phyloP scores from a whole-genome alignment of 2,888 invertebrate genomes.

The Plusia festucae region DNA sequence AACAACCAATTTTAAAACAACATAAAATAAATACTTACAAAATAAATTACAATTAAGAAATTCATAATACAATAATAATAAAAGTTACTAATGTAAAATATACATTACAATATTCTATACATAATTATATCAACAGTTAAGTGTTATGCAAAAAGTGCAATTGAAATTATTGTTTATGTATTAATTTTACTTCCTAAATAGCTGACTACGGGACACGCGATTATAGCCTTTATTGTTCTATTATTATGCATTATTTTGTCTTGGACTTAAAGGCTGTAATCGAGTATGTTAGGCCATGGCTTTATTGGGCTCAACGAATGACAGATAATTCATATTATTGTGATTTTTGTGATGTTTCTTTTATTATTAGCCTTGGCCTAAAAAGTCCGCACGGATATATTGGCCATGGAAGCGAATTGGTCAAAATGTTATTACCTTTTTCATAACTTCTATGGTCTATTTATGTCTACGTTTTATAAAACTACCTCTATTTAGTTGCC shows the following conservation, averaged over 20 bases:
- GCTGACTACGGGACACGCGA: constrained; percentile 56
- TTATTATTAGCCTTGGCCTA: constrained; percentile 23
- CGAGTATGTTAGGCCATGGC: constrained; percentile 40
- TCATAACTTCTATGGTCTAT: constrained; percentile 62
- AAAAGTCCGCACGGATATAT: constrained; percentile 52
- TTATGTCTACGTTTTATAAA: constrained; percentile 64
- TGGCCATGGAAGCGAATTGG: constrained; percentile 74
- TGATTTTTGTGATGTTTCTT: constrained; percentile 20
- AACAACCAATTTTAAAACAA: constrained; percentile 67
- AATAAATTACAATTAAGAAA: constrained; percentile 66
- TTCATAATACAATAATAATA: constrained; percentile 52
- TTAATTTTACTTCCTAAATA: constrained; percentile 61
- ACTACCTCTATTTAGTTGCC: constrained; percentile 72
- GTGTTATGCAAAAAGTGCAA: constrained; percentile 87
- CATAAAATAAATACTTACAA: constrained; percentile 68
- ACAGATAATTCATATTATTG: constrained; percentile 27
- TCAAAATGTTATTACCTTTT: constrained; percentile 64
- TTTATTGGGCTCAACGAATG: constrained; percentile 8
- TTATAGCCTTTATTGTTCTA: constrained; percentile 46
- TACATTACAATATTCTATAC: constrained; percentile 80
- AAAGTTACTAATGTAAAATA: constrained; percentile 75
- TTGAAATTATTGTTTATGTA: constrained; percentile 65
- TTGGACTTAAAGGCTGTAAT: constrained; percentile 54
- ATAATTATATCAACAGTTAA: constrained; percentile 83
- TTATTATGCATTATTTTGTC: constrained; percentile 46